Conservation (phyloP, 2,113 vertebrate species). For the Nothobranchius kuhntae region DNA sequence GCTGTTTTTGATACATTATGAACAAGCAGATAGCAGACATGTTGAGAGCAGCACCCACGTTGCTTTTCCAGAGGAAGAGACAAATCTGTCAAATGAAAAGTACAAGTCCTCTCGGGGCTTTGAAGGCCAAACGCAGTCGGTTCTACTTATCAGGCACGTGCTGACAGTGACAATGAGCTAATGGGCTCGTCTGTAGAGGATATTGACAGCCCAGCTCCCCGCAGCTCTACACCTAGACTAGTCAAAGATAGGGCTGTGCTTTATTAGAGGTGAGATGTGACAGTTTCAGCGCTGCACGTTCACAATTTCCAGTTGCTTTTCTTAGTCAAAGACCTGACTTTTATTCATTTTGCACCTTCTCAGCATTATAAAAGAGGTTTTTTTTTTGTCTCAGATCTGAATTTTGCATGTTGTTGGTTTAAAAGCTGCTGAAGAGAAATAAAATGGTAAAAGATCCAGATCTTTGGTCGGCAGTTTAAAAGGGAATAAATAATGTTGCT, state of each 20-base stretch:
- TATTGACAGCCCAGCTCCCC: slow-evolving; percentile 59
- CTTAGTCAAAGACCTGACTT: slow-evolving; percentile 35
- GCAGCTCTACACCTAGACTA: slow-evolving; percentile 33
- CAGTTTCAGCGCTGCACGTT: slow-evolving; percentile 39
- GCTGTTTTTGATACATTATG: slow-evolving; percentile 45
- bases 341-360: slow-evolving; percentile 32
- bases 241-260: slow-evolving; percentile 56
- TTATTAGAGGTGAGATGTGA: slow-evolving; percentile 63
- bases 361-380: slow-evolving; percentile 1
- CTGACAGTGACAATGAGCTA: slow-evolving; percentile 66
- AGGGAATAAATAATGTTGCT: slow-evolving; percentile 15
- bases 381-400: slow-evolving; percentile 36
- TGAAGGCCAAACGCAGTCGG: slow-evolving; percentile 60
- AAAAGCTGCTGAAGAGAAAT: slow-evolving; percentile 27
- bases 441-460: slow-evolving; percentile 1
- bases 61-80: slow-evolving; percentile 47
- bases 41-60: slow-evolving; percentile 38
- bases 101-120: slow-evolving; percentile 41
- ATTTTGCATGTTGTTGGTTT: slow-evolving; percentile 30
- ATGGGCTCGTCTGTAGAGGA: slow-evolving; percentile 63
- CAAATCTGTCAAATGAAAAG: slow-evolving; percentile 59
- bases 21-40: slow-evolving; percentile 49
- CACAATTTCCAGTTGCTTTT: slow-evolving; percentile 33
- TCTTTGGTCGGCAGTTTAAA: slow-evolving; percentile 31
- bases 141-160: slow-evolving; percentile 51